Conservation (phyloP, 1,140 invertebrate species). For the Berghia stephanieae region DNA sequence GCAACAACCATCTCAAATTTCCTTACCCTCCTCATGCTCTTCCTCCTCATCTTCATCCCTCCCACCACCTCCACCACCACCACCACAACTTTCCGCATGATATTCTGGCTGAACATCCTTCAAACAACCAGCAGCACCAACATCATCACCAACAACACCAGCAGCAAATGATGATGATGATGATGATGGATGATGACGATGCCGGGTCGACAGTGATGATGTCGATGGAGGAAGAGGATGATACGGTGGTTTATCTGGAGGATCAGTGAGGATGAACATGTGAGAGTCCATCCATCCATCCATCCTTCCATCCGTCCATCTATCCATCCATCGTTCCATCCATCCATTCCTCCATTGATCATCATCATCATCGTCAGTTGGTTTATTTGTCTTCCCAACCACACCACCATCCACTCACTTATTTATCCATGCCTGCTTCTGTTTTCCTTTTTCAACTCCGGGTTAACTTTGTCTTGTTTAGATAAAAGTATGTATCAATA, state of each 20-base stretch:
- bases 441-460: no score
- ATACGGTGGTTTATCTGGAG: constrained; percentile 46
- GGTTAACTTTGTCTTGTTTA: no score
- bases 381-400: no score
- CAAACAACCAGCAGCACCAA: background rate
- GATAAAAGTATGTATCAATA: no score
- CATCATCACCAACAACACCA: constrained; percentile 12
- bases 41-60: background rate
- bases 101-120: constrained; percentile 1
- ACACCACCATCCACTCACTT: no score
- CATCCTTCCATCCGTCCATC: no score
- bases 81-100: constrained; percentile 1
- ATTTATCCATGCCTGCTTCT: no score
- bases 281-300: no score
- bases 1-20: constrained; percentile 8
- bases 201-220: constrained; percentile 35
- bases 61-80: constrained; percentile 6
- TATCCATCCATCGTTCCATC: no score
- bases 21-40: no score
- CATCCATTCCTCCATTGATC: no score
- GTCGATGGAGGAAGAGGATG: constrained; percentile 40
- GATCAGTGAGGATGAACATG: constrained; percentile 40
- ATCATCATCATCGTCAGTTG: no score
- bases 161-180: constrained; percentile 16
- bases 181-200: constrained; percentile 34